Conservation (phyloP, 2,888 invertebrate species). For the Nowickia ferox region DNA sequence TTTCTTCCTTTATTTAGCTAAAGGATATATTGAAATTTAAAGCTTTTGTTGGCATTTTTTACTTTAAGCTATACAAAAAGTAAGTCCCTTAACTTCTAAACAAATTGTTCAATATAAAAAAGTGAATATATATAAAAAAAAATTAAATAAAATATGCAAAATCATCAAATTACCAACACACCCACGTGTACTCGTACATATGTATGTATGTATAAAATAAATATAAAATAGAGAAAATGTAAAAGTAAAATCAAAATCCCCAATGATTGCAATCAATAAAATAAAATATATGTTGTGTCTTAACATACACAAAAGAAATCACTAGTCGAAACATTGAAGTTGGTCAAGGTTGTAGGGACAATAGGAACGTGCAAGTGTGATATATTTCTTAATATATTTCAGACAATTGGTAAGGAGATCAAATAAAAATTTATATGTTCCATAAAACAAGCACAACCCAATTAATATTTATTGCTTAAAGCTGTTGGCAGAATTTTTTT, state of each 20-base stretch:
- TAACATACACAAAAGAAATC: neutral
- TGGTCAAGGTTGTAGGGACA: neutral
- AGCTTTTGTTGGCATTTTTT: neutral
- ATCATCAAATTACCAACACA: constrained; percentile 10
- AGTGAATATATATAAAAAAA: neutral
- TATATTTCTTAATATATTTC: neutral
- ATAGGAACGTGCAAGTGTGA: neutral
- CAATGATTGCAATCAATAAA: constrained; percentile 45
- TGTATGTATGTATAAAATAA: neutral
- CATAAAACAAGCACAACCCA: neutral
- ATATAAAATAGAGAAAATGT: constrained; percentile 3
- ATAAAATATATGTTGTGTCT: constrained; percentile 10
- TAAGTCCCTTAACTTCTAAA: neutral
- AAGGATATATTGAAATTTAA: neutral
- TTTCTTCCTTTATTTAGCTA: constrained; percentile 19
- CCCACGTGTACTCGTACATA: neutral
- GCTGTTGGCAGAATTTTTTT: neutral
- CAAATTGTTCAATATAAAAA: constrained; percentile 13
- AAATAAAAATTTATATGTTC: neutral
- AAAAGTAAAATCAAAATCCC: constrained; percentile 21
- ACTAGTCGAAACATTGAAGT: neutral
- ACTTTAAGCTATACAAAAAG: neutral
- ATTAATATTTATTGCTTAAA: neutral
- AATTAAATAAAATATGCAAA: constrained; percentile 29
- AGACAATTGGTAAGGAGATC: neutral